These are phyloP conservation scores for Melieria omissa DNA, from an alignment of 2,888 invertebrate genomes.

Conservation along the genomic window DNA sequence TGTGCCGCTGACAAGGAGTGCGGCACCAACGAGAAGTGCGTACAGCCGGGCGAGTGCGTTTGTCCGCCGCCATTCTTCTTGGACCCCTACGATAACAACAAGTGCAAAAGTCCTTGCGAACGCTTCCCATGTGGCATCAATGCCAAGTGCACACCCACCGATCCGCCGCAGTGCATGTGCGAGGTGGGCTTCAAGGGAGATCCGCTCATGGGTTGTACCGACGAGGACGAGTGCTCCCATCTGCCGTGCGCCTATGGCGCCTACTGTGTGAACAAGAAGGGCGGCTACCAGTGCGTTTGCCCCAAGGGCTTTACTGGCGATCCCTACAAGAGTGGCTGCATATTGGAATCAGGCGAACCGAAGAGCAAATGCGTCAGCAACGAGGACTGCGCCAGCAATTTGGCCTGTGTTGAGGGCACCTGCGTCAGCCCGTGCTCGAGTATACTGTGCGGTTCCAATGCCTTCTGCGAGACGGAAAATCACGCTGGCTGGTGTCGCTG, in stretches of 20 bases:
- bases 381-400: slow-evolving; percentile 82
- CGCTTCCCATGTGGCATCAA: slow-evolving; percentile 90
- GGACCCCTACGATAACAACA: slow-evolving; percentile 83
- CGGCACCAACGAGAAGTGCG: slow-evolving; percentile 86
- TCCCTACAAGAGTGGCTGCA: slow-evolving; percentile 85
- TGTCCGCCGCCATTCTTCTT: slow-evolving; percentile 92
- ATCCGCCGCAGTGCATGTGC: slow-evolving; percentile 91
- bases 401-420: slow-evolving; percentile 81
- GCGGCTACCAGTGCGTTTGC: slow-evolving; percentile 87
- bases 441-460: slow-evolving; percentile 83
- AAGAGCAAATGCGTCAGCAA: slow-evolving; percentile 78
- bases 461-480: slow-evolving; percentile 87
- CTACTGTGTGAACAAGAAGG: slow-evolving; percentile 86
- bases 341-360: slow-evolving; percentile 70
- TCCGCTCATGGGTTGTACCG: slow-evolving; percentile 84
- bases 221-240: slow-evolving; percentile 86
- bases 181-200: slow-evolving; percentile 88
- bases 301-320: slow-evolving; percentile 86
- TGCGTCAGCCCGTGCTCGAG: slow-evolving; percentile 85
- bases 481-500: slow-evolving; percentile 92
- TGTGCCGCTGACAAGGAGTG: slow-evolving; percentile 88
- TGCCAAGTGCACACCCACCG: slow-evolving; percentile 88
- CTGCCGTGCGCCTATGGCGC: slow-evolving; percentile 90
- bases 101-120: slow-evolving; percentile 93
- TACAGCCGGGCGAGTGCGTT: slow-evolving; percentile 90